Conservation (phyloP, 2,113 vertebrate species). For the Dicaeum eximium region DNA sequence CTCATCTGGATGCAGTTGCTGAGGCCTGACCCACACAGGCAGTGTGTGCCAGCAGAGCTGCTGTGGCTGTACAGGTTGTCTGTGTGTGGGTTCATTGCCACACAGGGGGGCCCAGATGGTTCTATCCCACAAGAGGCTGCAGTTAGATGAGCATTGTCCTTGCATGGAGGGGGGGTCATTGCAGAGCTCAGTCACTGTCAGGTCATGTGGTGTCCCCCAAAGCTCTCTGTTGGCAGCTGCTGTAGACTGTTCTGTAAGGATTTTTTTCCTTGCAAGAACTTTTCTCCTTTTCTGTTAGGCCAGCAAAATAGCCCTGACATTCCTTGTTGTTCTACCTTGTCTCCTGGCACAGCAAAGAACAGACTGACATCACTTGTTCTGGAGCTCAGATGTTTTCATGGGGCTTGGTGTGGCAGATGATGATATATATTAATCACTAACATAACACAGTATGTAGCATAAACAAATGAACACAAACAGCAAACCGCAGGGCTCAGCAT, state of each 20-base stretch:
- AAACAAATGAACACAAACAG: slow-evolving; percentile 10
- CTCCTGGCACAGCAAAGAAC: not conserved
- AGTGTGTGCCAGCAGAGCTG: fast-evolving
- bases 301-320: not conserved
- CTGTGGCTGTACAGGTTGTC: not conserved
- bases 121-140: not conserved
- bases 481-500: not conserved
- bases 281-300: not conserved
- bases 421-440: not conserved
- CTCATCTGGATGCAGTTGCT: not conserved
- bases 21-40: not conserved
- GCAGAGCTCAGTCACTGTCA: not conserved
- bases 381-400: not conserved
- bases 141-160: not conserved
- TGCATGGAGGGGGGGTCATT: fast-evolving
- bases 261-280: not conserved
- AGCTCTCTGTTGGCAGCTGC: not conserved
- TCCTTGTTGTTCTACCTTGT: not conserved
- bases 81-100: not conserved
- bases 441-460: not conserved
- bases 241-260: not conserved
- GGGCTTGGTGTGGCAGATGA: not conserved
- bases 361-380: not conserved
- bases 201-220: not conserved
- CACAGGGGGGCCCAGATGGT: fast-evolving